Evolutionary conservation across 2,113 vertebrate genomes (phyloP), one percentile per base, ranked within the genome.

Genomic region (Burhinus bistriatus): DNA sequence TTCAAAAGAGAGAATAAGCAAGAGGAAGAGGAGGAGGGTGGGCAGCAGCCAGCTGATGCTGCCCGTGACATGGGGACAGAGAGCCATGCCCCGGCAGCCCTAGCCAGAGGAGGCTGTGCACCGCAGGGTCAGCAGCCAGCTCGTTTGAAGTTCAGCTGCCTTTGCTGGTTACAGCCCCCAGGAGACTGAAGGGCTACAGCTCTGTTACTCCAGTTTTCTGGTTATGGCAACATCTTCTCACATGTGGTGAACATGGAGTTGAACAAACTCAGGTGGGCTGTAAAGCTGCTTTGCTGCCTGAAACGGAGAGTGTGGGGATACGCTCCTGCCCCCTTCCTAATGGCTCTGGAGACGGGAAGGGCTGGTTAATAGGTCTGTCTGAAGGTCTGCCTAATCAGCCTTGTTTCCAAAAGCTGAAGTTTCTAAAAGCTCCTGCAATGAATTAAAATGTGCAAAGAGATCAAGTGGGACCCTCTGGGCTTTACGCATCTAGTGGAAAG

Each of bases 341-440:
- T 38, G 51, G 42, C 30, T 90, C 84, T 83, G 66, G 52, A 87
- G 64, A 68, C 8, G 2, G 29, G 44, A 81, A 25, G 7, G 15
- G 89, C 86, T 92, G 66, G 20, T 66, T 90, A 80, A 61, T 21
- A 75, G 65, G 45, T 76, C 75, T 94, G 83, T 38, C 85, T 72
- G 62, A 77, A 72, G 20, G 36, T 76, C 54, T 95, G 38, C 82
- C 71, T 90, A 34, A 73, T 91, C 51, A 81, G 80, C 44, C 36
- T 55, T 54, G 8, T 81, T 93, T 92, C 82, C 89, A 94, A 95
- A 94, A 91, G 49, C 45, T 73, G 49, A 76, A 82, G 65, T 64
- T 64, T 75, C 66, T 54, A 64, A 89, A 96, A 92, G 49, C 38
- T 90, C 68, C 62, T 91, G 57, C 30, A 57, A 61, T 68, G 2